Conservation (phyloP, 2,113 vertebrate genomes). For the Hippocampus barbouri region DNA sequence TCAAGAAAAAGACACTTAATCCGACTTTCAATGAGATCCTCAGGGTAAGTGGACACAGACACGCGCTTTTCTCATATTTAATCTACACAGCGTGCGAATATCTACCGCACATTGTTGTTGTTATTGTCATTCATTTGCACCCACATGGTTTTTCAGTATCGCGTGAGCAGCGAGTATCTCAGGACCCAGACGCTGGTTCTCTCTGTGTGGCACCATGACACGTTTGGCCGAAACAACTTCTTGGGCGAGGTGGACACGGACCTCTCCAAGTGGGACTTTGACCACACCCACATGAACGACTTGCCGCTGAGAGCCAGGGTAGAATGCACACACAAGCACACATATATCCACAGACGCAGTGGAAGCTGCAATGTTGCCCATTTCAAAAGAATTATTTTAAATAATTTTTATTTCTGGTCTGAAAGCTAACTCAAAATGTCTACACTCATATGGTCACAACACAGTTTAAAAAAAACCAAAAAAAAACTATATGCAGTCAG, state of each 20-base stretch:
- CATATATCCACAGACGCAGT: background rate
- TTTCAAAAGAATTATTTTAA: no score
- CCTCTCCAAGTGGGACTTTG: conserved; percentile 87
- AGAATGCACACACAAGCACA: conserved; percentile 18
- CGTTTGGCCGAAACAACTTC: conserved; percentile 92
- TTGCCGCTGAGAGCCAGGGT: conserved; percentile 85
- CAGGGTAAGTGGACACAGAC: conserved; percentile 69
- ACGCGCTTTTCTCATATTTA: conserved; percentile 18
- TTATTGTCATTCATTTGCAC: conserved; percentile 27
- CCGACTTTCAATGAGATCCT: conserved; percentile 94
- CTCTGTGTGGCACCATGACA: conserved; percentile 95
- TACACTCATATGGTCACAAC: no score
- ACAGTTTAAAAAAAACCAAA: no score
- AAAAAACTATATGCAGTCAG: no score
- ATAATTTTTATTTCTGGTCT: no score
- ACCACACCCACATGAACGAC: conserved; percentile 82
- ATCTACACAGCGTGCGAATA: background rate
- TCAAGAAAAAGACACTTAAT: conserved; percentile 92
- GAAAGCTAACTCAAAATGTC: no score
- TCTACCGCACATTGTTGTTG: background rate
- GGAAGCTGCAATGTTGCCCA: no score
- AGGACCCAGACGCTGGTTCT: conserved; percentile 84
- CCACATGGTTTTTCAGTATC: conserved; percentile 75
- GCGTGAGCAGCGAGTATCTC: conserved; percentile 80
- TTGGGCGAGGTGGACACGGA: conserved; percentile 92